Percentiles rank a stretch among this genome's conserved stretches.
Evolutionary conservation across 2,113 vertebrate species (phyloP).

Genomic region (Gopherus flavomarginatus): DNA sequence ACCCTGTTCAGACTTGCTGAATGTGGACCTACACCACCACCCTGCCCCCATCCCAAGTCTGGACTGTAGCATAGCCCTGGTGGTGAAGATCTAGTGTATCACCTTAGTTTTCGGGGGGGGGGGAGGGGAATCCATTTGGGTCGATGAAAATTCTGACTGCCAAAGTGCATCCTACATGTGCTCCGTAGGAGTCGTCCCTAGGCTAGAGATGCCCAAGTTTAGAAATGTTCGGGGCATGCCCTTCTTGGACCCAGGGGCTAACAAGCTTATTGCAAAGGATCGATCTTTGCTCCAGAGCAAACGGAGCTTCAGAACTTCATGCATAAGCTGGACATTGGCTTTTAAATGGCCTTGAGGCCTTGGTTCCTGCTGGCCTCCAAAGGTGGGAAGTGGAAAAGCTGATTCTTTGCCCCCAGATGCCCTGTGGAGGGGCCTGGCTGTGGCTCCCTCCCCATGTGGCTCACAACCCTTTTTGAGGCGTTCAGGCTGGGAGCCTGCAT

Average conservation of each 20-base stretch:
- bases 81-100: background rate
- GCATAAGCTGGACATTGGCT: no score
- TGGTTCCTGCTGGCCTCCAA: background rate
- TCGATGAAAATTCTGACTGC: background rate
- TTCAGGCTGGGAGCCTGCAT: background rate
- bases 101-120: background rate
- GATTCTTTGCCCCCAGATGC: background rate
- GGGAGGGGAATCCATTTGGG: background rate
- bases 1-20: no score
- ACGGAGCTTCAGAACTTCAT: background rate
- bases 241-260: background rate
- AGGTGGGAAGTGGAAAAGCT: background rate
- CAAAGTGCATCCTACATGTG: no score
- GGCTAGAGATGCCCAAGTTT: background rate
- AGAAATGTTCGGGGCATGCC: no score
- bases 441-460: background rate
- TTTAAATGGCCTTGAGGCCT: no score
- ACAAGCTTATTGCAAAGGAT: background rate
- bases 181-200: background rate
- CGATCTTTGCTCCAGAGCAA: background rate
- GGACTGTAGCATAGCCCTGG: background rate
- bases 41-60: background rate
- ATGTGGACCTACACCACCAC: no score
- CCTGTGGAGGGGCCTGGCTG: background rate
- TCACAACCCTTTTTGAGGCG: background rate